Evolutionary conservation across 2,113 vertebrate genomes (phyloP).

Genomic region (Chrysemys picta): DNA sequence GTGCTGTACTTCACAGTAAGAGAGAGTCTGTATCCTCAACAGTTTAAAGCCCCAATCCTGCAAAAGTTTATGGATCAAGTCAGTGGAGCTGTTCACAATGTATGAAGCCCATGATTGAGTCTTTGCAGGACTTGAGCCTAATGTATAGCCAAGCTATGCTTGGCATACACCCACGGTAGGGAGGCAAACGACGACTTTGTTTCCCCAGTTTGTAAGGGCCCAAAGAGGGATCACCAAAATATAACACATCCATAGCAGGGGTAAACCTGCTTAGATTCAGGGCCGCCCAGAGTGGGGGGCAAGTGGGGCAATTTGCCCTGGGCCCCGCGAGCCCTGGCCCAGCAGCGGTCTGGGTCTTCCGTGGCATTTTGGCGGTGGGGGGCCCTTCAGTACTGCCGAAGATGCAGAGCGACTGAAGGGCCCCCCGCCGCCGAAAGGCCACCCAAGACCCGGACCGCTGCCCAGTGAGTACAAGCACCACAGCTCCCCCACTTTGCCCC

Average conservation of each 20-base stretch:
- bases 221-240: not conserved
- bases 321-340: no score
- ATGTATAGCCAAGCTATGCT: not conserved
- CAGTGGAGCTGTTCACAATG: not conserved
- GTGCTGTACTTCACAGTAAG: not conserved
- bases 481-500: no score
- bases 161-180: not conserved
- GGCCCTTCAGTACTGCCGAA: no score
- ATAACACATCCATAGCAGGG: not conserved
- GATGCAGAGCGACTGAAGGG: no score
- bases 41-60: not conserved
- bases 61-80: not conserved
- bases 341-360: no score
- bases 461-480: no score
- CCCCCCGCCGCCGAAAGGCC: no score
- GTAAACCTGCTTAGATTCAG: not conserved
- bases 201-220: not conserved
- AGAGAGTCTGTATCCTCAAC: not conserved
- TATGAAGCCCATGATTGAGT: accelerated
- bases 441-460: no score
- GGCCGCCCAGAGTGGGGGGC: no score
- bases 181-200: not conserved
- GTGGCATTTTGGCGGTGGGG: no score
- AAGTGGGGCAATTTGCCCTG: no score
- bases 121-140: not conserved